Evolutionary conservation across 1,140 invertebrate genomes (phyloP).

Genomic region (Dryas iulia): DNA sequence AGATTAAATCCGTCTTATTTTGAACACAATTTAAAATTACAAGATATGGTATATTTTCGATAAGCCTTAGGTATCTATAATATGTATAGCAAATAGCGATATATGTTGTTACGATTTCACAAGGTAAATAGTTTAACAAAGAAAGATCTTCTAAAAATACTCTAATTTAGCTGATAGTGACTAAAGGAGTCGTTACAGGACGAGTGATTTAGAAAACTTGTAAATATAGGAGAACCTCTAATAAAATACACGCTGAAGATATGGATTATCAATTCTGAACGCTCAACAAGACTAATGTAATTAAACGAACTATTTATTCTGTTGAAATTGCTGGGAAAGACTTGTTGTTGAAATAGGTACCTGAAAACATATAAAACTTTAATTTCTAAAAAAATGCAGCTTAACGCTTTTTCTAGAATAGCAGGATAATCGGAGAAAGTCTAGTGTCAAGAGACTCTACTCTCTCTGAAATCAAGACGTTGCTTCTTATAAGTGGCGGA

Average conservation of each 20-base stretch:
- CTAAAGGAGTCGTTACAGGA: conserved; percentile 56
- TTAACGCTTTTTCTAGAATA: too few relatives aligned
- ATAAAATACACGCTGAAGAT: conserved; percentile 32
- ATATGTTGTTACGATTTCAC: conserved; percentile 42
- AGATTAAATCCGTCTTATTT: conserved; percentile 32
- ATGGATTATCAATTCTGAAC: conserved; percentile 30
- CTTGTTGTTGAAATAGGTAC: conserved; percentile 43
- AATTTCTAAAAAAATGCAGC: too few relatives aligned
- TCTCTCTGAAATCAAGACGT: too few relatives aligned
- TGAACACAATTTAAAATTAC: conserved; percentile 51
- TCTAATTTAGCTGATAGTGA: conserved; percentile 56
- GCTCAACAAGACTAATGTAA: conserved; percentile 54
- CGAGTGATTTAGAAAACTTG: conserved; percentile 55
- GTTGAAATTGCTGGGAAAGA: conserved; percentile 33
- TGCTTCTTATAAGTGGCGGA: too few relatives aligned
- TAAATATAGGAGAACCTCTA: conserved; percentile 41
- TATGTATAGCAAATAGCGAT: conserved; percentile 54
- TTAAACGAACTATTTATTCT: conserved; percentile 39
- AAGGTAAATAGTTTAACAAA: conserved; percentile 66
- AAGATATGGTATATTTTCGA: conserved; percentile 56
- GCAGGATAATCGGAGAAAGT: too few relatives aligned
- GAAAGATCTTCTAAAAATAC: conserved; percentile 77
- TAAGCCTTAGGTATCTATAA: conserved; percentile 60
- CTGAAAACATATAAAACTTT: conserved; percentile 36
- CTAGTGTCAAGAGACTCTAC: too few relatives aligned